Conservation (phyloP, 2,888 invertebrate genomes). For the Agrotis puta region DNA sequence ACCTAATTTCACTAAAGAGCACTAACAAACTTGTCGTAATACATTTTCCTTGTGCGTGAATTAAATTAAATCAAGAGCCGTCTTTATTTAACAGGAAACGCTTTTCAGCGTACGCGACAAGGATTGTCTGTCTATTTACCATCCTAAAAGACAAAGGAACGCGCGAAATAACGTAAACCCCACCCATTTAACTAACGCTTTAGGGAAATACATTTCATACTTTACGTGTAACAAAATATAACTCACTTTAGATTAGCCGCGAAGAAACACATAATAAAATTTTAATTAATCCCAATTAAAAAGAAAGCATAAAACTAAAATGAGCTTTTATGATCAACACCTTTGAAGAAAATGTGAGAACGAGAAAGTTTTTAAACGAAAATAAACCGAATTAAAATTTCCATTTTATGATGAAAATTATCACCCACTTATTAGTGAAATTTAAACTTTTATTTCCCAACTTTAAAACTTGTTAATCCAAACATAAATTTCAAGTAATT, state of each 20-base stretch:
- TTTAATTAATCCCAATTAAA: conserved; percentile 39
- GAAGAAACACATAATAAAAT: conserved; percentile 16
- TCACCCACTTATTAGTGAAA: conserved; percentile 23
- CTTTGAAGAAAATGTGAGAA: conserved; percentile 47
- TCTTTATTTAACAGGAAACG: conserved; percentile 29
- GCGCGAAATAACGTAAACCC: conserved; percentile 36
- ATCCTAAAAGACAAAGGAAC: conserved; percentile 51
- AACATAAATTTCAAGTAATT: conserved; percentile 16
- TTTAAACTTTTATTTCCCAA: conserved; percentile 14
- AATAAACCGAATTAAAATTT: conserved; percentile 30
- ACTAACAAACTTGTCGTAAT: background rate
- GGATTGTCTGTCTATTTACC: conserved; percentile 34
- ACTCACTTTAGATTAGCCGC: background rate
- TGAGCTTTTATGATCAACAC: conserved; percentile 44
- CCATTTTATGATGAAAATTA: conserved; percentile 25
- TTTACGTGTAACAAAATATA: background rate
- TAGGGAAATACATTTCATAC: background rate
- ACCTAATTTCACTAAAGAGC: background rate
- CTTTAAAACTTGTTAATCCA: conserved; percentile 13
- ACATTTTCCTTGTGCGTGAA: background rate
- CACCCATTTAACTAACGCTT: conserved; percentile 36
- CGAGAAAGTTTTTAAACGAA: conserved; percentile 37
- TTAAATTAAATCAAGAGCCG: conserved; percentile 11
- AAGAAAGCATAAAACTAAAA: conserved; percentile 39
- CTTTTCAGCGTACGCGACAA: conserved; percentile 21